Evolutionary conservation across 2,888 invertebrate genomes (phyloP), one percentile per base, ranked within the genome.

Genomic region (Polylopha cassiicola): DNA sequence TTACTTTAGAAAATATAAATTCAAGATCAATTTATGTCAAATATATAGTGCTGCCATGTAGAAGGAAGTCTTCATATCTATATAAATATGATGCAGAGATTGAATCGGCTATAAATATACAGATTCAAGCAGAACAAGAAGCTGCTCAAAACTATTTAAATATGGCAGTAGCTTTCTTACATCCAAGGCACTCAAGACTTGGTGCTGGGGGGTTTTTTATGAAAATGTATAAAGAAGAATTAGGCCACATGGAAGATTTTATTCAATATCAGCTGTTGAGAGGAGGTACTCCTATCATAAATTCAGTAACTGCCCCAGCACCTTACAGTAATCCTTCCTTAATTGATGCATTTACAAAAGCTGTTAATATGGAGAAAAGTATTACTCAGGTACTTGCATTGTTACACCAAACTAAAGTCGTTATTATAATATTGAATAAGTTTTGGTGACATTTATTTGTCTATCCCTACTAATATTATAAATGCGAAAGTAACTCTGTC

Each of bases 191-290:
- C 10, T 56, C 61, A n/a, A 47, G 48, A 23, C 42, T 49, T 14
- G 72, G 71, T 1, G 54, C 56, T 8, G 68, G 66, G 6, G 62
- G 61, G 1, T 68, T 58, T 38, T 71, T 67, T 36, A 66, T 71
- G 64, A 62, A 51, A 46, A 68, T 71, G 69, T 68, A 61, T 46
- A 46, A 62, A 8, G 69, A 71, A 39, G 70, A 71, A 50, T 37
- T 69, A 4, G 43, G 46, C 9, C 71, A 72, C 31, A 64, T 63
- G 62, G 54, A 61, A 34, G 47, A 53, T 27, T 57, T 70, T 10
- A 57, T 70, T 16, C 53, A 61, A 8, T 72, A 71, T 46, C 72
- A 72, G 34, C 46, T 71, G 24, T 44, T 55, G 8, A 50, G 69
- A 37, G 68, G 68, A 10, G 67, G 64, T 4, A 50, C 10, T 6